A percentile compares a stretch with the other conserved stretches of the same genome.
Conservation (phyloP, 2,113 vertebrate species). For the Opisthocomus hoazin region DNA sequence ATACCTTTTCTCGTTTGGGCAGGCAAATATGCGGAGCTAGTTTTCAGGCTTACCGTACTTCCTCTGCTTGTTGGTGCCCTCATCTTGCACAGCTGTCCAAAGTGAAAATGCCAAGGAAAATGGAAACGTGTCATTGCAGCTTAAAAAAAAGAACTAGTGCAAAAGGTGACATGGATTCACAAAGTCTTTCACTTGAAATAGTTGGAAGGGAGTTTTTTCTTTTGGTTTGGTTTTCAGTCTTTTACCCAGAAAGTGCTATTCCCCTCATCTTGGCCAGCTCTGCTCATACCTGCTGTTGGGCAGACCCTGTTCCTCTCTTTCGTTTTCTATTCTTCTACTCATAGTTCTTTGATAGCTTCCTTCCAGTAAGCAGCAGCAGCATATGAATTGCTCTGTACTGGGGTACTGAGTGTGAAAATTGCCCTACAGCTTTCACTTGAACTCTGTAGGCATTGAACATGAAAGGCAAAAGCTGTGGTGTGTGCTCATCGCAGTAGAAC, state of each 20-base stretch:
- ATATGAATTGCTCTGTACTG: neutral
- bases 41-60: neutral
- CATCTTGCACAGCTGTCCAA: neutral
- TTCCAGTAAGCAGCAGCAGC: neutral
- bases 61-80: neutral
- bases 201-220: neutral
- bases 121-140: neutral
- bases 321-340: neutral
- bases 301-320: neutral
- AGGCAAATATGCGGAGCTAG: neutral
- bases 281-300: neutral
- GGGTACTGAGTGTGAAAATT: neutral
- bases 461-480: neutral
- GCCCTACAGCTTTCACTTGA: neutral
- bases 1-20: neutral
- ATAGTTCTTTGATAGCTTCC: neutral
- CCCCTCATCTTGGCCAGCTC: neutral
- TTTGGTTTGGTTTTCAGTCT: neutral
- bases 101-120: neutral
- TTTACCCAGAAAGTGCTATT: neutral
- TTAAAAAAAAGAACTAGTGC: neutral
- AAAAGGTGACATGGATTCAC: neutral
- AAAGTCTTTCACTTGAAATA: neutral
- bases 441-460: fast-evolving
- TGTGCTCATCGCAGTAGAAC: fast-evolving